Conservation (phyloP, 2,797 vertebrate species). For the Etheostoma perlongum region DNA sequence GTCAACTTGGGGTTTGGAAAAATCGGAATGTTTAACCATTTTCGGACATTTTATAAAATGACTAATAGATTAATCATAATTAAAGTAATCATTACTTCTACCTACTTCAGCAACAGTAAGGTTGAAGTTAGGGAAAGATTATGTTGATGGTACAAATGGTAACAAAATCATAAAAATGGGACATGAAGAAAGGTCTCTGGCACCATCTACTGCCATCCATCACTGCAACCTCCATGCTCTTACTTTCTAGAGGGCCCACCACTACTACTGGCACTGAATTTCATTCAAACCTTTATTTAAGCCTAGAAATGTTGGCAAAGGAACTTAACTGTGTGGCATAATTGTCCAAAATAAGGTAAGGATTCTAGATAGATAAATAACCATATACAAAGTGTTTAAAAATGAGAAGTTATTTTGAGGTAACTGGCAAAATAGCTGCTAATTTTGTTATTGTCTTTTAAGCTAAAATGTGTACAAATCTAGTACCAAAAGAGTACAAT, state of each 20-base stretch:
- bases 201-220: no score
- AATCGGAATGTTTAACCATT: no score
- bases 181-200: background rate
- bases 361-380: background rate
- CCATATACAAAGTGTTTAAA: background rate
- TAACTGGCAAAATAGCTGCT: no score
- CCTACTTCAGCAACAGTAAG: no score
- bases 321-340: background rate
- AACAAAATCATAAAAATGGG: background rate
- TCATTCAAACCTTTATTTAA: no score
- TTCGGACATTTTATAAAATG: no score
- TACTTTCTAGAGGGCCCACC: conserved; percentile 4
- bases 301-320: background rate
- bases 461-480: background rate
- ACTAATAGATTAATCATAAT: no score
- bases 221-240: background rate
- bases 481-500: background rate
- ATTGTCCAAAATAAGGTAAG: background rate
- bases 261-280: background rate
- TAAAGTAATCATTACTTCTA: no score
- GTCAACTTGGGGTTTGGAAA: no score
- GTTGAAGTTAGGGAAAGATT: background rate
- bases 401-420: no score
- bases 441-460: background rate
- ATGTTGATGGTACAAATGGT: background rate